Conservation (phyloP, 2,888 invertebrate genomes). For the Caenorhabditis panamensis region DNA sequence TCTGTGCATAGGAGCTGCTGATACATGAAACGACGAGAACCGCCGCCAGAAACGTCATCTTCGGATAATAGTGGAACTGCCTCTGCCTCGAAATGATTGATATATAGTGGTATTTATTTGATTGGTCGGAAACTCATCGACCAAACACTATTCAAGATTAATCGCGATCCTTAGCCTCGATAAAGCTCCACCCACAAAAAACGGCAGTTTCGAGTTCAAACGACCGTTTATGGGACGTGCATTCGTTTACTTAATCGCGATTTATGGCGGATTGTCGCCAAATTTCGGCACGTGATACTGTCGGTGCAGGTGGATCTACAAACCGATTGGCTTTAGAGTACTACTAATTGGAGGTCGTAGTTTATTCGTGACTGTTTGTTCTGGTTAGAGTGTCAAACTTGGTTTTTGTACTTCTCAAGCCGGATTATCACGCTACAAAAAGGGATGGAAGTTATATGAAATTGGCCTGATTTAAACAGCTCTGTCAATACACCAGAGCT, state of each 20-base stretch:
- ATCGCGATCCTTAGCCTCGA: constrained; percentile 26
- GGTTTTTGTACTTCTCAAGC: constrained; percentile 39
- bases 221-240: constrained; percentile 30
- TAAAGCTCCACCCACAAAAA: background rate
- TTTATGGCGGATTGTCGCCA: constrained; percentile 19
- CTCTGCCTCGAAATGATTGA: background rate
- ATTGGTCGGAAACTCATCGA: constrained; percentile 19
- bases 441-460: background rate
- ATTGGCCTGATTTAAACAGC: constrained; percentile 39
- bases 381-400: constrained; percentile 14
- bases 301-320: constrained; percentile 27
- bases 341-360: background rate
- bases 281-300: constrained; percentile 27
- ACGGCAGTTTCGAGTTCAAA: constrained; percentile 23
- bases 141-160: constrained; percentile 57
- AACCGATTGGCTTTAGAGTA: constrained; percentile 2
- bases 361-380: constrained; percentile 12
- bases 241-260: constrained; percentile 40
- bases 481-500: background rate
- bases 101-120: constrained; percentile 33
- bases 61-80: constrained; percentile 9
- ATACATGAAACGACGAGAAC: constrained; percentile 30
- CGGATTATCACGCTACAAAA: constrained; percentile 41
- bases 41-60: constrained; percentile 35
- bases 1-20: constrained; percentile 26